Evolutionary conservation across 2,113 vertebrate species (phyloP), one percentile per base, ranked within the genome.

Genomic region (Sylvietta virens): DNA sequence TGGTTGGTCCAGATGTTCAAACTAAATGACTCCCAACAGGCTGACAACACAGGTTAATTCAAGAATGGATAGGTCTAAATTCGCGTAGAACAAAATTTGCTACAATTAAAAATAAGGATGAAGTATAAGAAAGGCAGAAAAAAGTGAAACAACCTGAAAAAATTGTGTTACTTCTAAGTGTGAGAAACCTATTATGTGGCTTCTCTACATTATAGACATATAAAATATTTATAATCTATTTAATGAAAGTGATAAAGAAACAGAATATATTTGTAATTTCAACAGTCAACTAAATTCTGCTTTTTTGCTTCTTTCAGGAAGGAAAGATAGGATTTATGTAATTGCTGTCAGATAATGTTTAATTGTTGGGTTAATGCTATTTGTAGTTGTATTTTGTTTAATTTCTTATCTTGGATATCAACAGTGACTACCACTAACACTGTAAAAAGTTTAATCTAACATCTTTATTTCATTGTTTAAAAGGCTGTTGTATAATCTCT

Each of bases 1-100:
- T 97, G 94, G 67, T 90, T 86, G 79, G 84, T 95, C 96, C 98
- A 98, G 97, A 98, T 98, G 96, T 96, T 98, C 94, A 95, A 95
- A 94, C 47, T 92, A 91, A 97, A 88, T 95, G 35, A 79, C 35
- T 97, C 95, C 93, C 90, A 84, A 91, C 86, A 95, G 97, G 57
- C 85, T 78, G 85, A 95, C 84, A 97, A 71, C n/a, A 51, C 87
- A 97, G 88, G 97, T 97, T 96, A 91, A 95, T 91, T 97, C 77
- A 94, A 94, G 78, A 95, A 96, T 65, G 82, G 70, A 39, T 94
- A 53, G 73, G 18, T 96, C 73, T 97, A 92, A 94, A 97, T 96
- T 92, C 72, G 77, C n/a, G 81, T 90, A 81, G 86, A 92, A 88
- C 40, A 95, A 93, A 61, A 90, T 81, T 71, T 78, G 17, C 51